Evolutionary conservation across 2,113 vertebrate genomes (phyloP), one percentile per base, ranked within the genome.

Genomic region (Otus sunia): DNA sequence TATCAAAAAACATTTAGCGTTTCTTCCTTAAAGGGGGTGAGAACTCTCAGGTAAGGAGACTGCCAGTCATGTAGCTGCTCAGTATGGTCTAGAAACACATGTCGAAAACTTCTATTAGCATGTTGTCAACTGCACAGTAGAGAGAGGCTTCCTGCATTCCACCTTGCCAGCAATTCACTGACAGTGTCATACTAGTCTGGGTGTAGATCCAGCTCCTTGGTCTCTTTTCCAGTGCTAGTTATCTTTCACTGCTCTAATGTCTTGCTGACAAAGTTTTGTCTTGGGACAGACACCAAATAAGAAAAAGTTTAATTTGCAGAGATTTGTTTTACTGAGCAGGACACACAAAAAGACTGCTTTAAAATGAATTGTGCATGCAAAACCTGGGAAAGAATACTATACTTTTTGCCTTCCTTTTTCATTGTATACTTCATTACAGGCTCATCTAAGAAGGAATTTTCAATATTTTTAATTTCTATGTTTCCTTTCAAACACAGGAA

Each of bases 351-450:
- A 66, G 4, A 4, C 9, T 56, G 1, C 21, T 41, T 75, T 39
- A 64, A 2, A 8, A 64, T 21, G 3, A 37, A 55, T 6, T 59
- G 13, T 15, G 27, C 9, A 7, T 36, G 14, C 5, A 34, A 79
- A 81, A 27, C 0, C 3, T 25, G 58, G 14, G 19, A 67, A 71
- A 86, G 2, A 53, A 50, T 9, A 73, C 11, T 15, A 26, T 11
- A 18, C 0, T 8, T 77, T 64, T 39, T 58, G 2, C 6, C 1
- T 43, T 17, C 2, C 1, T 18, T 22, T 45, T 82, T 9, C 1
- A 0, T 4, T 53, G 1, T 36, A 3, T 14, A 9, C 86, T 50
- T 63, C 5, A 34, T 63, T 21, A 11, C 6, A 50, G 32, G 9
- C 3, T 59, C 0, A 0, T 47, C 15, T 53, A 47, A 62, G 27